phyloP scores from a whole-genome alignment of 2,797 vertebrate species.

The Pogoniulus pusillus region DNA sequence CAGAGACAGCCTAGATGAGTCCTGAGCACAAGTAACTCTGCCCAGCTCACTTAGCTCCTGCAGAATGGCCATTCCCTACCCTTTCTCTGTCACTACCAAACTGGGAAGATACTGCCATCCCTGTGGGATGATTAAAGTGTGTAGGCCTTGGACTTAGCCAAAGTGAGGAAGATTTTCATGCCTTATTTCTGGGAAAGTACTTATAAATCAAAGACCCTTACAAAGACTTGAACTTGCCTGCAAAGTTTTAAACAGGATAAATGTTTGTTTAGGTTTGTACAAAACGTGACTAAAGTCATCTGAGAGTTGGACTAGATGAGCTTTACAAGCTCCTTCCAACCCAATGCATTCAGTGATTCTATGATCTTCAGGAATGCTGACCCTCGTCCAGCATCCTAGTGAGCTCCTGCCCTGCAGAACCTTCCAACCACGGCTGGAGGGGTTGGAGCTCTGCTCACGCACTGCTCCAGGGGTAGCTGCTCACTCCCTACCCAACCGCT shows the following conservation, averaged over 20 bases:
- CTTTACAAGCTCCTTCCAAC: too few species aligned
- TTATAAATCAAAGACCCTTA: background rate
- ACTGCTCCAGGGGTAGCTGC: background rate
- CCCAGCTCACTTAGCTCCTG: accelerated
- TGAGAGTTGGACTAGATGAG: too few species aligned
- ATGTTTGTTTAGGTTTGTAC: background rate
- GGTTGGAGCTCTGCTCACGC: background rate
- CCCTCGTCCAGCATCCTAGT: background rate
- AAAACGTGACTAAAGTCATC: background rate
- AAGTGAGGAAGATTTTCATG: background rate
- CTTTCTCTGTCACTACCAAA: background rate
- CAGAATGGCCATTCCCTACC: background rate
- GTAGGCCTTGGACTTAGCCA: accelerated
- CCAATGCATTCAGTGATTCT: too few species aligned
- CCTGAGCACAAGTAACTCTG: background rate
- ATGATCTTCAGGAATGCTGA: accelerated
- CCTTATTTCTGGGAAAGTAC: background rate
- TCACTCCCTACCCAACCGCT: background rate
- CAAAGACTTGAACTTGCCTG: background rate
- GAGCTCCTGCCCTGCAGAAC: background rate
- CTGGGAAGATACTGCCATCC: background rate
- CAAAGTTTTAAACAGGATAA: background rate
- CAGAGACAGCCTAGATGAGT: background rate
- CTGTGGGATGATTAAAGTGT: background rate
- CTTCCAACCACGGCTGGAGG: accelerated